These are phyloP conservation scores for Tenthredo scrophulariae DNA, from an alignment of 2,888 invertebrate species.

Conservation along the genomic window DNA sequence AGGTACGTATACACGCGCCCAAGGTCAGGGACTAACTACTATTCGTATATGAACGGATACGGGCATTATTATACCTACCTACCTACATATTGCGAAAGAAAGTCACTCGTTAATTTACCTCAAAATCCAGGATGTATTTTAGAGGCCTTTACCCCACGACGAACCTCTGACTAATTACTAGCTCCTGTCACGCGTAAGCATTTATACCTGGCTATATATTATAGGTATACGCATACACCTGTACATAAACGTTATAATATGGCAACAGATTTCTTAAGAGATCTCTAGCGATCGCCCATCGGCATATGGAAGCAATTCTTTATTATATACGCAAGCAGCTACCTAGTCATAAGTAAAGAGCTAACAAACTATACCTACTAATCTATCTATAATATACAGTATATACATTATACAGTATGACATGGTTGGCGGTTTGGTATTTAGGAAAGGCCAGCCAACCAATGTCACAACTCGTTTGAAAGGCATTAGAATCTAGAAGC, in stretches of 20 bases:
- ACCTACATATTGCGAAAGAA: constrained; percentile 7
- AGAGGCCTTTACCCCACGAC: constrained; percentile 23
- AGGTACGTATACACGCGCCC: neutral
- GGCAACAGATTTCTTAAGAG: constrained; percentile 64
- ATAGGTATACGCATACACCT: neutral
- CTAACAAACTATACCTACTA: constrained; percentile 33
- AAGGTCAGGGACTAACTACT: constrained; percentile 20
- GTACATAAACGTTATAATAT: constrained; percentile 1
- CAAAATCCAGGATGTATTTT: constrained; percentile 35
- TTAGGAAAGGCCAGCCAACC: constrained; percentile 77
- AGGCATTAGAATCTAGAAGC: constrained; percentile 71
- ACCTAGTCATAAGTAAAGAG: constrained; percentile 62
- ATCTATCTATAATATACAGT: constrained; percentile 40
- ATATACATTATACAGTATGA: constrained; percentile 70
- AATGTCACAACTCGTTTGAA: constrained; percentile 78
- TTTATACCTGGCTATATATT: neutral
- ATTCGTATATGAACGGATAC: neutral
- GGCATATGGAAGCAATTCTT: constrained; percentile 43
- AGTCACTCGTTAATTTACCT: constrained; percentile 43
- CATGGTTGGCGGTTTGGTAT: constrained; percentile 77
- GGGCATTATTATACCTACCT: neutral
- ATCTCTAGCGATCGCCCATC: constrained; percentile 65
- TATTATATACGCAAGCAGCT: constrained; percentile 48
- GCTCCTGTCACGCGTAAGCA: constrained; percentile 23
- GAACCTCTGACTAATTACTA: constrained; percentile 36